phyloP scores from a whole-genome alignment of 2,797 vertebrate genomes.

The Pseudocheirus occidentalis region DNA sequence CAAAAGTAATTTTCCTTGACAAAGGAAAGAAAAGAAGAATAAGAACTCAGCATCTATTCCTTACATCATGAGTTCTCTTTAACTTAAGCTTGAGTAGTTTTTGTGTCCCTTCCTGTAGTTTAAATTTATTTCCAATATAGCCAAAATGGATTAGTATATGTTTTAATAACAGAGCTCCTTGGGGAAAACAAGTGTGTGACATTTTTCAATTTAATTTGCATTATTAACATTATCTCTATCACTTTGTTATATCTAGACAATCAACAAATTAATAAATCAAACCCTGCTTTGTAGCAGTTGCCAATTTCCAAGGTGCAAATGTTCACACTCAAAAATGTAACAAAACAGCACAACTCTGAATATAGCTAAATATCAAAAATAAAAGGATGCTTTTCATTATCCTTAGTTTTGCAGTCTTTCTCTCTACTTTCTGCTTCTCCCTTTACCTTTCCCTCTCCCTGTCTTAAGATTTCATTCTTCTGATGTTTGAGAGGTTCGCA shows the following conservation, averaged over 20 bases:
- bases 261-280: neutral
- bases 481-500: neutral
- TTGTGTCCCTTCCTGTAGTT: neutral
- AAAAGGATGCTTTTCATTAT: neutral
- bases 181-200: neutral
- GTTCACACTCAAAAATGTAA: neutral
- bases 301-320: neutral
- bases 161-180: neutral
- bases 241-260: neutral
- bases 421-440: too few relatives aligned
- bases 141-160: neutral
- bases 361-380: neutral
- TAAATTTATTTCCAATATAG: neutral
- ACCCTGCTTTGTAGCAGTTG: neutral
- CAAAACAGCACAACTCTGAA: neutral
- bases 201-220: neutral
- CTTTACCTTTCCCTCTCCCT: too few relatives aligned
- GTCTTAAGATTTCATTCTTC: neutral
- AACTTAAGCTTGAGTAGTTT: neutral
- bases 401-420: neutral
- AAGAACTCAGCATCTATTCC: neutral
- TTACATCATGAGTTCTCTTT: neutral
- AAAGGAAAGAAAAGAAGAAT: neutral
- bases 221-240: neutral
- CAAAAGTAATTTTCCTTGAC: neutral